Evolutionary conservation across 2,888 invertebrate genomes (phyloP), one percentile per base, ranked within the genome.

Genomic region (Yponomeuta plumbellus): DNA sequence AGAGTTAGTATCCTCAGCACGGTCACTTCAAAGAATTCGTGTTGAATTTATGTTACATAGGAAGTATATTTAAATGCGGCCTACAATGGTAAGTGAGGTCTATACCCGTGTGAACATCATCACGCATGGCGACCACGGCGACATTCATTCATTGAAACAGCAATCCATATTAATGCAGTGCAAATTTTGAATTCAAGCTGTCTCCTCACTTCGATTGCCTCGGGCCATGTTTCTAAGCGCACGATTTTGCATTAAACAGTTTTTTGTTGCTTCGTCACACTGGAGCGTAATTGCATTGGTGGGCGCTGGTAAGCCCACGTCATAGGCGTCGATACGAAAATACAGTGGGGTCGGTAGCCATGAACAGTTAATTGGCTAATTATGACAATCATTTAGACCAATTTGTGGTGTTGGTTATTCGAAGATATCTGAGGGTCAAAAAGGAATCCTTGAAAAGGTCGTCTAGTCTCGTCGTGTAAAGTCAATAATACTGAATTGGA

Each of bases 81-180:
- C 86, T 87, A 88, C 87, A 86, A 84, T 86, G 87, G 86, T 84
- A 82, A 86, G 82, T 52, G 17, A 52, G 44, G 86, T 84, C 78
- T 80, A 23, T n/a, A 86, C 85, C 84, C 90, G 90, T 91, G 90
- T 88, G 90, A 91, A 91, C 89, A 87, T 89, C 84, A 90, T 91
- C 89, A 79, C 78, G 87, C 81, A 91, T 90, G 88, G 87, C 86
- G 81, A 84, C 86, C 90, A 88, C 89, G 88, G 70, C 81, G 74
- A 80, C 86, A 86, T 87, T 88, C 90, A 89, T 91, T 91, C 91
- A 91, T 89, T 88, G 90, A 88, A 90, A 88, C 88, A 79, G 84
- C 89, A 81, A 89, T 90, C 88, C 89, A 91, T 91, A 90, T 89
- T 90, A 89, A 91, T 91, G 90, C 85, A 88, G 86, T 87, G 88